phyloP scores from a whole-genome alignment of 2,888 invertebrate genomes.

The Scaptomyza polygonia region DNA sequence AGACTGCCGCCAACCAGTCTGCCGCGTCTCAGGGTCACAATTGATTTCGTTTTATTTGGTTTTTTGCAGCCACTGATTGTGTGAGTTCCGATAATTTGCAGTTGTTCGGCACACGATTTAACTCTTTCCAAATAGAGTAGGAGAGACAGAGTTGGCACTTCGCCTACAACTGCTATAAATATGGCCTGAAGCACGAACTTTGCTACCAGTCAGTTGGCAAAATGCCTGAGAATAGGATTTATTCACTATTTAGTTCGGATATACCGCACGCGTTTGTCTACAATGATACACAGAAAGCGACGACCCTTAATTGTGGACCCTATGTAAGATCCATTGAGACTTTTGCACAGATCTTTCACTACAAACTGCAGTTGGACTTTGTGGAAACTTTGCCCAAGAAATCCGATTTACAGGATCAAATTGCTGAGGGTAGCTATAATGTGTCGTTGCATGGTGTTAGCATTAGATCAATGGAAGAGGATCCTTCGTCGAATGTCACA shows the following conservation, averaged over 20 bases:
- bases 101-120: constrained; percentile 20
- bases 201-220: constrained; percentile 35
- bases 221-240: constrained; percentile 43
- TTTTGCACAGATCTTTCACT: constrained; percentile 63
- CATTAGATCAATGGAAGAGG: constrained; percentile 22
- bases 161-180: constrained; percentile 46
- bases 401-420: constrained; percentile 37
- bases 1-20: constrained; percentile 55
- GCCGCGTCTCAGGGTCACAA: constrained; percentile 36
- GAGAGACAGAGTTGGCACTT: background rate
- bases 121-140: background rate
- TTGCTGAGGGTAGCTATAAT: constrained; percentile 62
- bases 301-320: constrained; percentile 51
- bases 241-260: constrained; percentile 61
- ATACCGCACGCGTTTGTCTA: constrained; percentile 68
- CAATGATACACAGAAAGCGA: constrained; percentile 23
- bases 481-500: background rate
- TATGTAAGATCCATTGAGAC: constrained; percentile 57
- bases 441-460: constrained; percentile 64
- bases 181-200: constrained; percentile 20
- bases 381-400: constrained; percentile 48
- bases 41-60: constrained; percentile 38
- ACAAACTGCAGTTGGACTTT: constrained; percentile 57
- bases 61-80: constrained; percentile 51
- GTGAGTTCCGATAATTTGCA: constrained; percentile 41